phyloP scores from a whole-genome alignment of 2,113 vertebrate species.

The Cebus imitator region DNA sequence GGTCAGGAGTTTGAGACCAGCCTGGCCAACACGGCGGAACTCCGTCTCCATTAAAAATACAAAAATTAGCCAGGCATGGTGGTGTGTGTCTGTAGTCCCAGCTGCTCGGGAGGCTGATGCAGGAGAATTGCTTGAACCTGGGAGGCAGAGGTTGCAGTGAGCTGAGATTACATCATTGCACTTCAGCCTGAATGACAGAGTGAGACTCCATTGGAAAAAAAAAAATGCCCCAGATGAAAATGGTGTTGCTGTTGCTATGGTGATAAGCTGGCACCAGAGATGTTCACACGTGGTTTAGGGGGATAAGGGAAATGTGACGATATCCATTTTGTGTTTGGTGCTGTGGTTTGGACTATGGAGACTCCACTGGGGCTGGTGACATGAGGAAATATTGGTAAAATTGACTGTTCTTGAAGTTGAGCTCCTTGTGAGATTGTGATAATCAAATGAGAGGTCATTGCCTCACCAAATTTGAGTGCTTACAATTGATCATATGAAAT shows the following conservation, averaged over 20 bases:
- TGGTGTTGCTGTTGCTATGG: neutral
- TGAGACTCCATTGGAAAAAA: too few relatives aligned
- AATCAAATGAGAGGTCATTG: neutral
- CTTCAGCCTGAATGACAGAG: too few relatives aligned
- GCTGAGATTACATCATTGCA: too few relatives aligned
- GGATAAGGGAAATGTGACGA: too few relatives aligned
- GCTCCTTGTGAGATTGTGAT: neutral
- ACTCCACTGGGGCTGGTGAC: neutral
- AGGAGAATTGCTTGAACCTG: too few relatives aligned
- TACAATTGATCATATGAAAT: neutral
- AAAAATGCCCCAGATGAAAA: neutral
- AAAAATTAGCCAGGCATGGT: too few relatives aligned
- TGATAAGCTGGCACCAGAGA: neutral
- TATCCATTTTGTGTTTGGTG: neutral
- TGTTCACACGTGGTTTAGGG: neutral
- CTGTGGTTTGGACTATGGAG: neutral
- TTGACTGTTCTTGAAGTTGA: neutral
- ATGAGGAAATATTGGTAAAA: neutral
- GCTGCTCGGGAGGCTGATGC: too few relatives aligned
- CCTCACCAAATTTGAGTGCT: neutral
- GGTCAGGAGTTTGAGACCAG: too few relatives aligned
- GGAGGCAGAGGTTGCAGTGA: too few relatives aligned
- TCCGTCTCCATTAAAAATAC: too few relatives aligned
- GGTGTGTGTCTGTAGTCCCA: too few relatives aligned
- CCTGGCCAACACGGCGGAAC: too few relatives aligned